phyloP scores from a whole-genome alignment of 2,113 vertebrate genomes.

The Nanger granti region DNA sequence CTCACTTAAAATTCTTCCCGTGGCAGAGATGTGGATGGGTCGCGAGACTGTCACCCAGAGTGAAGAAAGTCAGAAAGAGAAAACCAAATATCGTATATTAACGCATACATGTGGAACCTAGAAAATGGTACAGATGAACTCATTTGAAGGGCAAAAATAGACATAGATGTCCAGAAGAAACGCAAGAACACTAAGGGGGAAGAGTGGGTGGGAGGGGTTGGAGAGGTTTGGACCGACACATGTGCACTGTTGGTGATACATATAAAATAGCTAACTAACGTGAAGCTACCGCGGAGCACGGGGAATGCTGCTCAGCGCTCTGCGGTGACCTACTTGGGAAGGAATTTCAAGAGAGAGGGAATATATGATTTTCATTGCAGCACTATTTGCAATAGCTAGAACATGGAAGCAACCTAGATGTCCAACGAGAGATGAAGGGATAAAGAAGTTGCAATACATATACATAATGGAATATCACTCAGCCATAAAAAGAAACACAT shows the following conservation, averaged over 20 bases:
- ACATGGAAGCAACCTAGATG: not conserved
- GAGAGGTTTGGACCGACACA: not conserved
- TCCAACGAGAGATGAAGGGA: not conserved
- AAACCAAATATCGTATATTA: not conserved
- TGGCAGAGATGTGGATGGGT: not conserved
- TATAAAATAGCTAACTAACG: not conserved
- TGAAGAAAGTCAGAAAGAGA: not conserved
- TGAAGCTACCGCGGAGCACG: rapidly evolving
- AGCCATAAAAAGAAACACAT: not conserved
- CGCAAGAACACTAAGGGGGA: not conserved
- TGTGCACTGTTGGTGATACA: not conserved
- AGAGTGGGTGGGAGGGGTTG: not conserved
- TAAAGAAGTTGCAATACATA: not conserved
- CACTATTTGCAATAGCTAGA: not conserved
- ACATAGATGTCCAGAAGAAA: not conserved
- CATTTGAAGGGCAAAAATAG: not conserved
- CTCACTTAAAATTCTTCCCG: not conserved
- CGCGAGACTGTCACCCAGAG: not conserved
- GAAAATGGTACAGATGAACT: not conserved
- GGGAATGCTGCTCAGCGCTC: not conserved
- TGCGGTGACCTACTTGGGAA: not conserved
- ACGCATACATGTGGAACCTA: not conserved
- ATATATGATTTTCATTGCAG: not conserved
- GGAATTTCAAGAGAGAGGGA: not conserved
- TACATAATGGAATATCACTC: not conserved